These are phyloP conservation scores for Zaprionus capensis DNA, from an alignment of 1,140 invertebrate species.

Conservation along the genomic window DNA sequence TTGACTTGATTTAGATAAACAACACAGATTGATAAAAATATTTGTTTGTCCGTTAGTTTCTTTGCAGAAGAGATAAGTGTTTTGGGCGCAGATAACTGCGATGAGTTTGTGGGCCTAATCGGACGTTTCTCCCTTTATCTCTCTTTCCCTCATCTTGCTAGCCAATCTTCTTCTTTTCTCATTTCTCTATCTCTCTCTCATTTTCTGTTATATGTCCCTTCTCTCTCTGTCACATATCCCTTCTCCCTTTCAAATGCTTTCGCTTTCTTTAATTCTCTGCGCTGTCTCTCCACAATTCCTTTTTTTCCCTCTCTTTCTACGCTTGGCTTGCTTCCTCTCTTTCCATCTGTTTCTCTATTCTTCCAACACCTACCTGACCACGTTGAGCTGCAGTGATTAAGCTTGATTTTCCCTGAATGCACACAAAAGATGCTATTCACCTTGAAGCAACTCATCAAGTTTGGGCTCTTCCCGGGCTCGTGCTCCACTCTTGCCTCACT, in stretches of 20 bases:
- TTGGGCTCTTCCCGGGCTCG: neutral
- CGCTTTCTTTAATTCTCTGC: neutral
- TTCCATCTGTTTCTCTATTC: neutral
- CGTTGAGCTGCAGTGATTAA: neutral
- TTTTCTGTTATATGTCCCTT: neutral
- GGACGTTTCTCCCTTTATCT: neutral
- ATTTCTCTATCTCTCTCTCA: neutral
- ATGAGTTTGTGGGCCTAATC: neutral
- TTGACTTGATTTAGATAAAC: neutral
- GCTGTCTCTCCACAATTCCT: neutral
- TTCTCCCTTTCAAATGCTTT: neutral
- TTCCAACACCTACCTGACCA: neutral
- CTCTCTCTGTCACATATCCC: neutral
- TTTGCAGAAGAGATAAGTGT: conserved; percentile 2
- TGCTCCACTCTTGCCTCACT: neutral
- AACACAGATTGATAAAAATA: conserved; percentile 3
- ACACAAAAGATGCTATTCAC: neutral
- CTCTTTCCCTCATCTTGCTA: neutral
- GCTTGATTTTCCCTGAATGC: neutral
- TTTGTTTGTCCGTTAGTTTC: neutral
- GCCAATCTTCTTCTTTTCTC: neutral
- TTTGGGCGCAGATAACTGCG: neutral
- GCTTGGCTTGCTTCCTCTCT: neutral
- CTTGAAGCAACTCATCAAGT: neutral
- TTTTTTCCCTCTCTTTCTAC: neutral